Conservation (phyloP, 2,888 invertebrate genomes). For the Allygus modestus region DNA sequence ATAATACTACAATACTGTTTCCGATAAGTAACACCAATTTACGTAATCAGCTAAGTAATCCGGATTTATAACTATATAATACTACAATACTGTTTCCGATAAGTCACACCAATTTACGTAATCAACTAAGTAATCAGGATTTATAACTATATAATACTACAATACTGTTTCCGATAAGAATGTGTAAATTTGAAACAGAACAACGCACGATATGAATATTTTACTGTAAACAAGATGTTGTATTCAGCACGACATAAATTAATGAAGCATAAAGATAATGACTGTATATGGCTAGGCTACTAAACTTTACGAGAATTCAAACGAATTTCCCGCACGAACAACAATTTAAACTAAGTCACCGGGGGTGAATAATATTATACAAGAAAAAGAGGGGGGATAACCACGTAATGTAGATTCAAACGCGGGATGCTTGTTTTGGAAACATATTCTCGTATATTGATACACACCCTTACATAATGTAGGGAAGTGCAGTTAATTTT, state of each 20-base stretch:
- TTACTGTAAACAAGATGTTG: background rate
- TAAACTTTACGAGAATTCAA: background rate
- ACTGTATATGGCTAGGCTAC: background rate
- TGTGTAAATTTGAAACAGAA: background rate
- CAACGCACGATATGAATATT: background rate
- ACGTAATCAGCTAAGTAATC: too few species aligned
- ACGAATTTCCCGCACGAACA: constrained; percentile 21
- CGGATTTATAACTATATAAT: too few species aligned
- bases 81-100: too few species aligned
- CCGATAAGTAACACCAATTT: too few species aligned
- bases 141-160: too few species aligned
- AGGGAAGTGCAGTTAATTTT: too few species aligned
- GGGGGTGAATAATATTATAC: background rate
- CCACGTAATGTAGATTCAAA: background rate
- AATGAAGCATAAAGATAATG: constrained; percentile 14
- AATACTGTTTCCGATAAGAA: background rate
- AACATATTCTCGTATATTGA: too few species aligned
- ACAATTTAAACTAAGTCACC: background rate
- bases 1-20: too few species aligned
- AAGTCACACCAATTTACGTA: too few species aligned
- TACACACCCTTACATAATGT: too few species aligned
- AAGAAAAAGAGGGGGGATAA: background rate
- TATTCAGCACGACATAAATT: background rate
- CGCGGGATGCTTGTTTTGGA: background rate
- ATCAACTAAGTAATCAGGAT: too few species aligned